A percentile compares a stretch with the other conserved stretches of the same genome.
Conservation (phyloP, 1,140 invertebrate species). For the Brachionus calyciflorus region DNA sequence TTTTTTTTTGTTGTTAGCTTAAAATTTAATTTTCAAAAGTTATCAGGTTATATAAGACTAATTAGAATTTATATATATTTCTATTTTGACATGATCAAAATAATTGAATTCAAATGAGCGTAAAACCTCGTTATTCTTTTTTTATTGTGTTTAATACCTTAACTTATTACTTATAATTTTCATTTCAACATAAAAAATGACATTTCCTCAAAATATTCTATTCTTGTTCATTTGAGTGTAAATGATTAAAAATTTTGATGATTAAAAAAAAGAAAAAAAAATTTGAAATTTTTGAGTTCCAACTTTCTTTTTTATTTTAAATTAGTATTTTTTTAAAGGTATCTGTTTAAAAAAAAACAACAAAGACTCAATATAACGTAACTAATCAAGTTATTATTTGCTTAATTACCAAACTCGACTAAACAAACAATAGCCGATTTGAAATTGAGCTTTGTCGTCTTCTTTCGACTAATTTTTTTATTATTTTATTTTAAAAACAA, state of each 20-base stretch:
- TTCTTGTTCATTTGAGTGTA: neutral
- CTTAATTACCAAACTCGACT: slow-evolving; percentile 28
- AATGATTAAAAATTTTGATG: neutral
- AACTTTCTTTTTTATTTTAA: neutral
- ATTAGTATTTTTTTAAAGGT: slow-evolving; percentile 1
- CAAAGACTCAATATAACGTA: slow-evolving; percentile 26
- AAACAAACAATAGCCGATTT: slow-evolving; percentile 9
- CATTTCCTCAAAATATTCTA: slow-evolving; percentile 15
- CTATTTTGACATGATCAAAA: slow-evolving; percentile 36
- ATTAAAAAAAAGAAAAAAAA: neutral
- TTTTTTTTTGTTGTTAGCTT: no score
- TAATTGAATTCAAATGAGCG: slow-evolving; percentile 34
- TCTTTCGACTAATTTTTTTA: neutral
- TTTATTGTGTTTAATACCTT: no score
- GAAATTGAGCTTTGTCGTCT: slow-evolving; percentile 26
- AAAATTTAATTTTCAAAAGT: neutral
- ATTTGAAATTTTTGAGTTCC: neutral
- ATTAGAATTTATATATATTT: no score
- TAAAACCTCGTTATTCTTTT: neutral
- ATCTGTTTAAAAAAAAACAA: slow-evolving; percentile 7
- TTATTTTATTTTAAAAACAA: slow-evolving; percentile 8
- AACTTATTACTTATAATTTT: no score
- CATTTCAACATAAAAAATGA: no score
- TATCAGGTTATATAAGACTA: slow-evolving; percentile 23
- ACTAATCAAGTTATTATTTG: slow-evolving; percentile 42